A percentile compares a stretch with the other conserved stretches of the same genome.
phyloP scores from a whole-genome alignment of 2,888 invertebrate species.

The Autographa pulchrina region DNA sequence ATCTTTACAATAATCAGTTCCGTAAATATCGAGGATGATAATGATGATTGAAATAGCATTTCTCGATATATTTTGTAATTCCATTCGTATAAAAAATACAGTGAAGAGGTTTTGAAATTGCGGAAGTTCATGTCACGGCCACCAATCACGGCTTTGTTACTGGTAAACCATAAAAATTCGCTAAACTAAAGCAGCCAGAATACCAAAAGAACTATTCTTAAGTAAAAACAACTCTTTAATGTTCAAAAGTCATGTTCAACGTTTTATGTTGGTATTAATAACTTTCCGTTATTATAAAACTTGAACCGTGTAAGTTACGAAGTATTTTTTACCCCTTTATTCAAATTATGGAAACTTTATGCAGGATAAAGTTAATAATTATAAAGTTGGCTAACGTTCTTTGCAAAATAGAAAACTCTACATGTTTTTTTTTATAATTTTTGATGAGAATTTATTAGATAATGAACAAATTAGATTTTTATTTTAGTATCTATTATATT shows the following conservation, averaged over 20 bases:
- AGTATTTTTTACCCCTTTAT: not conserved
- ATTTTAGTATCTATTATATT: no score
- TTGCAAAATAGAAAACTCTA: no score
- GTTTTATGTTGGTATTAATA: not conserved
- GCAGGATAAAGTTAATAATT: not conserved
- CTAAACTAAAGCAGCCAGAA: no score
- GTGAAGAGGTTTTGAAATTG: not conserved
- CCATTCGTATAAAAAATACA: not conserved
- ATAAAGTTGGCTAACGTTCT: no score
- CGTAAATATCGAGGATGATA: no score
- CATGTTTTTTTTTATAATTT: no score
- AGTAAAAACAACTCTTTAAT: no score
- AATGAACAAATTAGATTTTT: no score
- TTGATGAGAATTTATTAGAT: no score
- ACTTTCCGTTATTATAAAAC: not conserved
- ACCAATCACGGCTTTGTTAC: not conserved
- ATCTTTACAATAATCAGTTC: no score
- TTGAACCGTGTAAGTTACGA: not conserved
- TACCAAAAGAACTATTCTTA: no score
- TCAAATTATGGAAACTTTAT: not conserved
- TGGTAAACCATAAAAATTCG: not conserved
- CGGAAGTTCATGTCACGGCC: not conserved
- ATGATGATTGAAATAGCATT: no score
- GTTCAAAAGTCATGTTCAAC: not conserved
- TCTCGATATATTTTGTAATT: not conserved